Evolutionary conservation across 2,888 invertebrate species (phyloP).

Genomic region (Drosophila subsilvestris): DNA sequence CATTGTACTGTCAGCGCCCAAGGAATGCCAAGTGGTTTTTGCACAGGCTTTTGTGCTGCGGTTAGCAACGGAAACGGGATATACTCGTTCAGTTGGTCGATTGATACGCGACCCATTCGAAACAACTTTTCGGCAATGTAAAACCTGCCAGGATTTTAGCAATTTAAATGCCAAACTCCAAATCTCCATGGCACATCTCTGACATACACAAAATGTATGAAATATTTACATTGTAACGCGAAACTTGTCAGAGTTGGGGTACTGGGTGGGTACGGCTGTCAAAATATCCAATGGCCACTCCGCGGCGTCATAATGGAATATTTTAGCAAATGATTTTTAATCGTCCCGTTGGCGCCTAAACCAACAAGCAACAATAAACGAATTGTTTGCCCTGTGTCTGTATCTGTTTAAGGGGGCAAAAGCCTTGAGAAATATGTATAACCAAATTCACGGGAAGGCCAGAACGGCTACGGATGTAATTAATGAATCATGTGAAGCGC

Average conservation of each 20-base stretch:
- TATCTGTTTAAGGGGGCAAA: background rate
- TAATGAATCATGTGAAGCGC: background rate
- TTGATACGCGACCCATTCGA: no score
- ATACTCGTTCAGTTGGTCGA: no score
- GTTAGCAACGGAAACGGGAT: no score
- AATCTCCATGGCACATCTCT: background rate
- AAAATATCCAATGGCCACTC: conserved; percentile 49
- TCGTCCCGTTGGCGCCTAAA: conserved; percentile 68
- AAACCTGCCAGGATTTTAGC: conserved; percentile 1
- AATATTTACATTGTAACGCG: conserved; percentile 23
- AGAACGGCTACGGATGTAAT: conserved; percentile 2
- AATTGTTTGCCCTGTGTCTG: conserved; percentile 42
- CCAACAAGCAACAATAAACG: conserved; percentile 55
- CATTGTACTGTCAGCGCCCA: background rate
- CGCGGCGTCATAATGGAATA: conserved; percentile 50
- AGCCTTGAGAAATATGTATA: conserved; percentile 34
- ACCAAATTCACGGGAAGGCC: conserved; percentile 14
- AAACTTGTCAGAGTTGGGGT: conserved; percentile 16
- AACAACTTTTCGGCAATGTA: background rate
- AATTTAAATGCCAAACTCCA: conserved; percentile 40
- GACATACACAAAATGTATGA: background rate
- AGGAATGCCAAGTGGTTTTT: background rate
- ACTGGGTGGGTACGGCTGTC: conserved; percentile 15
- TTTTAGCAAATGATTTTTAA: conserved; percentile 70
- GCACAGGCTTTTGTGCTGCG: background rate